A percentile compares a stretch with the other conserved stretches of the same genome.
phyloP scores from a whole-genome alignment of 2,888 invertebrate genomes.

The Diadegma fenestrale region DNA sequence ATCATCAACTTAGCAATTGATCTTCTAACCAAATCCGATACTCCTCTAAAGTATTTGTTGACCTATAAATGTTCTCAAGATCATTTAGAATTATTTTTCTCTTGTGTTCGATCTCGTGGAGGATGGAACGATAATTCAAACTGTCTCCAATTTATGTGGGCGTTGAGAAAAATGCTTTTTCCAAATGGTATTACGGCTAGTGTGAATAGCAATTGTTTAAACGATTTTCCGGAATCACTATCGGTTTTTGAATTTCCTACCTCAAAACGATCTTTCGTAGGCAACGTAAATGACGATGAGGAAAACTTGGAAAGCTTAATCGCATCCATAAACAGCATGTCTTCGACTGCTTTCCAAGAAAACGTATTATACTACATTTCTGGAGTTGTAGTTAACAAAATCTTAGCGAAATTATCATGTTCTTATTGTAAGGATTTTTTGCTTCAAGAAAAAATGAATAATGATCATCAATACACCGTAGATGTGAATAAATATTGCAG shows the following conservation, averaged over 20 bases:
- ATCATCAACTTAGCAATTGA: not conserved
- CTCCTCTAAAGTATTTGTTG: not conserved
- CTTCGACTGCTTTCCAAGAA: slow-evolving; percentile 25
- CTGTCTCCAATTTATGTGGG: slow-evolving; percentile 12
- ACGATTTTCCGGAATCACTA: not conserved
- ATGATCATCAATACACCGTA: slow-evolving; percentile 25
- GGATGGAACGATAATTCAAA: slow-evolving; percentile 74
- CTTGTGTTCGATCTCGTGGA: slow-evolving; percentile 71
- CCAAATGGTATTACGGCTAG: not conserved
- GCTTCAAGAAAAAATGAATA: not conserved
- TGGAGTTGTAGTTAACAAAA: slow-evolving; percentile 22
- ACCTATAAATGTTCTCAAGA: slow-evolving; percentile 69
- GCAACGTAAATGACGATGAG: not conserved
- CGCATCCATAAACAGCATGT: slow-evolving; percentile 19
- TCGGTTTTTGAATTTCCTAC: not conserved
- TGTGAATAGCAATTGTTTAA: slow-evolving; percentile 1
- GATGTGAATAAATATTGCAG: slow-evolving; percentile 29
- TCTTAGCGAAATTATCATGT: slow-evolving; percentile 21
- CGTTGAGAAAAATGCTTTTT: not conserved
- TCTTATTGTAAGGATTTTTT: slow-evolving; percentile 36
- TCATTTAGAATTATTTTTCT: slow-evolving; percentile 72
- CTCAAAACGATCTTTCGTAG: not conserved
- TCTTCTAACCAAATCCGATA: not conserved
- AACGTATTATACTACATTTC: slow-evolving; percentile 46
- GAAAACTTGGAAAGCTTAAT: not conserved